Conservation (phyloP, 2,797 vertebrate genomes). For the Peromyscus melanophrys region DNA sequence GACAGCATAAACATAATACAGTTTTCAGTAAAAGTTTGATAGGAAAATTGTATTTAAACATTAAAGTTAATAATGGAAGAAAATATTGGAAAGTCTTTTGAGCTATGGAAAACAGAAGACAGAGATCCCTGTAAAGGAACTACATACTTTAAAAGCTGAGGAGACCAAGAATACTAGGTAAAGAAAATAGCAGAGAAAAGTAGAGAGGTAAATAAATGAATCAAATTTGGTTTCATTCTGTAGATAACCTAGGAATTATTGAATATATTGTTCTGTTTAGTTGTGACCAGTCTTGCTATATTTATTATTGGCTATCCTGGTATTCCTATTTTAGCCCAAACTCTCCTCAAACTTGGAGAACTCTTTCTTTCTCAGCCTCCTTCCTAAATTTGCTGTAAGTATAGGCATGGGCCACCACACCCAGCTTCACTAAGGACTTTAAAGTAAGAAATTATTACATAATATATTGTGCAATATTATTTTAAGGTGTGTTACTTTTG, state of each 20-base stretch:
- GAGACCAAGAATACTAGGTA: not conserved
- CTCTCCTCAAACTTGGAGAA: not conserved
- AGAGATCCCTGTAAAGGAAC: not conserved
- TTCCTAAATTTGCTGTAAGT: not conserved
- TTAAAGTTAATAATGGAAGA: conserved; percentile 14
- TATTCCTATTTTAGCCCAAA: not conserved
- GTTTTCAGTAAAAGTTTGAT: not conserved
- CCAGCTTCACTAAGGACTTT: not conserved
- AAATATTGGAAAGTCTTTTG: not conserved
- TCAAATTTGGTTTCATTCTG: not conserved
- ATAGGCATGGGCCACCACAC: not conserved
- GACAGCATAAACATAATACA: not conserved
- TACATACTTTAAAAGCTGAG: not conserved
- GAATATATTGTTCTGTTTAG: not conserved
- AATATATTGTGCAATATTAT: too few species aligned
- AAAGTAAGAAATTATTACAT: not conserved
- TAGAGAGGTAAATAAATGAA: not conserved
- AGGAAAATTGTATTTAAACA: not conserved
- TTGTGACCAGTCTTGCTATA: not conserved
- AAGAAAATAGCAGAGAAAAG: not conserved
- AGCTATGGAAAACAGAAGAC: not conserved
- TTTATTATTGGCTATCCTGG: not conserved
- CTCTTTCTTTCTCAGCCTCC: too few species aligned
- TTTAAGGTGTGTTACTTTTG: too few species aligned
- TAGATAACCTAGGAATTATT: not conserved